phyloP scores from a whole-genome alignment of 2,888 invertebrate species.

The Ernsta delagoae region DNA sequence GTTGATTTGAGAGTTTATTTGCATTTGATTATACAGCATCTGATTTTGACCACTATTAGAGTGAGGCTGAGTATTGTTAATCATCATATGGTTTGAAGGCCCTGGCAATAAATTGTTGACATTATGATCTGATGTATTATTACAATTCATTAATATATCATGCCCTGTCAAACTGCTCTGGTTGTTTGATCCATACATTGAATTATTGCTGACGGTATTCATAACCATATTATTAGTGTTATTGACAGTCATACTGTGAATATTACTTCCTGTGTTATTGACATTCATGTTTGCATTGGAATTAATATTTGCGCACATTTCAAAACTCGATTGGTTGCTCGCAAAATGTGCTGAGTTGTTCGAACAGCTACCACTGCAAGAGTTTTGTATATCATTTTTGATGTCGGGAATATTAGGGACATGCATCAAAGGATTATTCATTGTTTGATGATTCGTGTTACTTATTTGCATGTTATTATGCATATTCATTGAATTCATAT shows the following conservation, averaged over 20 bases:
- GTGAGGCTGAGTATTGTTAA: constrained; percentile 70
- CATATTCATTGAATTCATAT: constrained; percentile 68
- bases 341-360: constrained; percentile 68
- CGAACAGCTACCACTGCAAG: constrained; percentile 76
- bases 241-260: constrained; percentile 72
- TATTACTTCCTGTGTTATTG: constrained; percentile 63
- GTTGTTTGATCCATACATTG: constrained; percentile 63
- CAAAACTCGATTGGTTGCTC: constrained; percentile 69
- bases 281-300: constrained; percentile 66
- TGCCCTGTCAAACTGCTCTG: constrained; percentile 69
- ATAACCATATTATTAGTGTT: constrained; percentile 46
- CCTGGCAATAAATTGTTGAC: constrained; percentile 68
- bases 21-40: constrained; percentile 61
- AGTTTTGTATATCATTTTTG: constrained; percentile 77
- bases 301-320: constrained; percentile 72
- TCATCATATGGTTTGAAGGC: constrained; percentile 72
- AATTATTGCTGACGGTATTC: constrained; percentile 64
- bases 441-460: constrained; percentile 67
- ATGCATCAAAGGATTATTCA: constrained; percentile 74
- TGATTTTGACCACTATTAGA: constrained; percentile 66
- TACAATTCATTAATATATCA: constrained; percentile 77
- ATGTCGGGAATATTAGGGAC: constrained; percentile 77
- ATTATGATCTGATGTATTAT: constrained; percentile 68
- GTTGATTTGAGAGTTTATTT: constrained; percentile 69
- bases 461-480: constrained; percentile 76